A percentile compares a stretch with the other conserved stretches of the same genome.
These are phyloP conservation scores for Virgularia gustaviana DNA, from an alignment of 92 coral and sea anemone species.

Conservation along the genomic window DNA sequence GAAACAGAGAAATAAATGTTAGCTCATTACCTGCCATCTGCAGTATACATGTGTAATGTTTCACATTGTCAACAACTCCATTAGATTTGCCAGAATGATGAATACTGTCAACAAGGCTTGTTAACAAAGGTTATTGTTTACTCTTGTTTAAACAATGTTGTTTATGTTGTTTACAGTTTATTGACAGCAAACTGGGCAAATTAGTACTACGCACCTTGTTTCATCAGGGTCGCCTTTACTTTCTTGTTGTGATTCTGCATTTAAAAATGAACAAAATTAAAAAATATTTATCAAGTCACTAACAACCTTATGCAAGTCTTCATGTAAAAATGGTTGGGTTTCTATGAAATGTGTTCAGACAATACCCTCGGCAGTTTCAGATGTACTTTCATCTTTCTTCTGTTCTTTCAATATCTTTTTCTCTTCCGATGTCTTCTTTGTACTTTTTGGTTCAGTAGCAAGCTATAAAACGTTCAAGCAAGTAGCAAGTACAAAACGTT, in stretches of 20 bases:
- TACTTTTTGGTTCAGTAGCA: neutral
- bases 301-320: neutral
- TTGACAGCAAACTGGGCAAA: too few species aligned
- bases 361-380: neutral
- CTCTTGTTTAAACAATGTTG: too few species aligned
- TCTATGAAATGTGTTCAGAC: neutral
- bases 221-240: neutral
- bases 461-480: too few species aligned
- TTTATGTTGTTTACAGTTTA: too few species aligned
- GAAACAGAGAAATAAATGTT: neutral
- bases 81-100: too few species aligned
- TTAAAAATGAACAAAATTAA: neutral
- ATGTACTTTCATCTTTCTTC: slow-evolving; percentile 13
- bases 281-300: neutral
- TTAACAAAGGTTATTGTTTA: too few species aligned
- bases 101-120: too few species aligned
- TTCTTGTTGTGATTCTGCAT: neutral
- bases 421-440: neutral
- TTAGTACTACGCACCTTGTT: too few species aligned
- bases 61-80: too few species aligned
- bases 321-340: neutral
- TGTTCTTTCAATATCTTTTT: slow-evolving; percentile 3
- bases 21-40: neutral
- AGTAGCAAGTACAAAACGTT: too few species aligned
- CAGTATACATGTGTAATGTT: neutral